Base-by-base conservation (phyloP, 1,140 invertebrate species). In the Zaprionus camerounensis region DNA sequence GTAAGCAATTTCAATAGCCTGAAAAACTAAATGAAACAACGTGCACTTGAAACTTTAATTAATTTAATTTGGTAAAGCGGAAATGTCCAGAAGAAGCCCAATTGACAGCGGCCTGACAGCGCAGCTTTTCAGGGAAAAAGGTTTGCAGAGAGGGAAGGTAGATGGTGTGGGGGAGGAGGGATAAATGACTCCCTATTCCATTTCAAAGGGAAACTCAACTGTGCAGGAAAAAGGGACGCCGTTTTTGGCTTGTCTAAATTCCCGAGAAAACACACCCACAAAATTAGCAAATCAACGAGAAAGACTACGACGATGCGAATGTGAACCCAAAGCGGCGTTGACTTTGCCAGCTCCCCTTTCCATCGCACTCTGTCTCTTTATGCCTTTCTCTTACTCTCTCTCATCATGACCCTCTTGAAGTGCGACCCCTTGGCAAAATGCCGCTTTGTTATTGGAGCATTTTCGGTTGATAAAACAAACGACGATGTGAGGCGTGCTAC, bases 401-500 rank as follows among this genome's bases (percentile, higher is more conserved):
- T 59, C 75, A 24, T 11, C 44, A 49, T 26, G 55, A 44, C n/a
- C 34, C 49, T 56, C 15, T 56, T 57, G 20, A 28, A 57, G 26
- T 28, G n/a, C 31, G 31, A 38, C 12, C 65, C 56, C 63, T 51
- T 26, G 36, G 38, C 67, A 67, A 71, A 65, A 58, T 62, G 28
- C 26, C 34, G 61, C 44, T 66, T 72, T 76, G 73, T 76, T 76
- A 61, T 71, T 76, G 74, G 38, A 72, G 61, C 73, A 76, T 65
- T 76, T 76, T 71, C 34, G 73, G 58, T 71, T 75, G 69, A 76
- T 76, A 71, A 76, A 76, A 71, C 73, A 71, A 76, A 76, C 56
- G 49, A 55, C 46, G 74, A 20, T 76, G 38, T 36, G 68, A 46
- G 62, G 62, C 74, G 31, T 34, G 55, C 41, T 55, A 53, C 46